Evolutionary conservation across 2,113 vertebrate genomes (phyloP), one percentile per base, ranked within the genome.

Genomic region (Lepidiolamprologus cunningtoni): DNA sequence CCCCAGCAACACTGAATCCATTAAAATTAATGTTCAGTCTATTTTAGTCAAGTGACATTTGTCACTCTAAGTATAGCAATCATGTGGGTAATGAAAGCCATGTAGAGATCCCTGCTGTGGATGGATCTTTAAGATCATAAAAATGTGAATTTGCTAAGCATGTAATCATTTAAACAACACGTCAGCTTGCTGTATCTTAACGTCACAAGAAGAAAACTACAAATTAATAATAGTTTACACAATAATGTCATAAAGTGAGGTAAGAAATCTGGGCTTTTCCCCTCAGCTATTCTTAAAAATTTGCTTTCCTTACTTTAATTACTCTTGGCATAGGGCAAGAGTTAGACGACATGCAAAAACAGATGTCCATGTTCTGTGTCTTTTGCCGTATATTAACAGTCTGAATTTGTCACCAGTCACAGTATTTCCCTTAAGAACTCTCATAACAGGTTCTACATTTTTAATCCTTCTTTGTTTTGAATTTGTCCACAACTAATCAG

Each of bases 81-180:
- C 80, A 86, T 73, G 35, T 89, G 84, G 82, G 82, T 87, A 89
- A 86, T 86, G 54, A 90, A 90, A 91, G 53, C 66, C 33, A 57
- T 90, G 81, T 61, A 71, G 26, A 26, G 82, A 84, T 78, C 54
- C 80, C 45, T 71, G 86, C 88, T 83, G 26, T 3, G 28, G 80
- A 87, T 90, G 80, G 54, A 89, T 86, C 23, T 82, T 83, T 89
- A 89, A 81, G n/a, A 86, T 90, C 85, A 87, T 91, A 91, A 91
- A 80, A 66, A 79, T 33, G 33, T 57, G 83, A 33, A 85, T 63
- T 86, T 84, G 73, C 82, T 84, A 80, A 90, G 81, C 83, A 86
- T 61, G 9, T 52, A 26, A 31, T 88, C 3, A 45, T 68, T 45
- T 81, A 42, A 82, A 68, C 52, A 71, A 50, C 71, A 66, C 16